Evolutionary conservation across 1,140 invertebrate species (phyloP).

Genomic region (Pseudomyrmex cubaensis): DNA sequence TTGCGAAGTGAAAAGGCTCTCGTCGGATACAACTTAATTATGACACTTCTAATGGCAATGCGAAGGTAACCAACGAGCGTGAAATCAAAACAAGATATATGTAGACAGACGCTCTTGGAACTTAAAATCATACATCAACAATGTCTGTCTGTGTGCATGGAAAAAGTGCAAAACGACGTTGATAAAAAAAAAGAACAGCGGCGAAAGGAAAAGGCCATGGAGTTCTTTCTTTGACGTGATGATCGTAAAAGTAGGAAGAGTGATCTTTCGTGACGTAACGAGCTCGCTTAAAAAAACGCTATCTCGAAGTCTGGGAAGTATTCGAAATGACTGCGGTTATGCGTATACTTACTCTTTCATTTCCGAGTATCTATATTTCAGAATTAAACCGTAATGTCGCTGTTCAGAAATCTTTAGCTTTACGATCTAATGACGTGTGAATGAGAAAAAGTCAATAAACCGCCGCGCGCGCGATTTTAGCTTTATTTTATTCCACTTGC

Average conservation of each 20-base stretch:
- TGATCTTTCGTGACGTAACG: not conserved
- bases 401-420: conserved; percentile 1
- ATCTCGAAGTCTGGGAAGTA: not conserved
- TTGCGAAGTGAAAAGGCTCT: conserved; percentile 10
- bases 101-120: not conserved
- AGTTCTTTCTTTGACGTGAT: conserved; percentile 14
- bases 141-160: not conserved
- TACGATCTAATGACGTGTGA: not conserved
- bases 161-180: not conserved
- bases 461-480: not conserved
- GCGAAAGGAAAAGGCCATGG: conserved; percentile 47
- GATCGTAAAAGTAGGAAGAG: conserved; percentile 38
- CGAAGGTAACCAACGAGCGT: not conserved
- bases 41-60: not conserved
- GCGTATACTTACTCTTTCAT: conserved; percentile 1
- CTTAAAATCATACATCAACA: conserved; percentile 1
- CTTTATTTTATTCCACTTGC: not conserved
- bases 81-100: not conserved
- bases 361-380: conserved; percentile 21
- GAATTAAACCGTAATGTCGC: not conserved
- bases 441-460: not conserved
- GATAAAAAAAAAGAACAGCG: not conserved
- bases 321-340: conserved; percentile 6
- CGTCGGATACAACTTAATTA: conserved; percentile 21
- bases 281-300: conserved; percentile 18